Evolutionary conservation across 1,140 invertebrate species (phyloP), one percentile per base, ranked within the genome.

Genomic region (Drosophila murphyi): DNA sequence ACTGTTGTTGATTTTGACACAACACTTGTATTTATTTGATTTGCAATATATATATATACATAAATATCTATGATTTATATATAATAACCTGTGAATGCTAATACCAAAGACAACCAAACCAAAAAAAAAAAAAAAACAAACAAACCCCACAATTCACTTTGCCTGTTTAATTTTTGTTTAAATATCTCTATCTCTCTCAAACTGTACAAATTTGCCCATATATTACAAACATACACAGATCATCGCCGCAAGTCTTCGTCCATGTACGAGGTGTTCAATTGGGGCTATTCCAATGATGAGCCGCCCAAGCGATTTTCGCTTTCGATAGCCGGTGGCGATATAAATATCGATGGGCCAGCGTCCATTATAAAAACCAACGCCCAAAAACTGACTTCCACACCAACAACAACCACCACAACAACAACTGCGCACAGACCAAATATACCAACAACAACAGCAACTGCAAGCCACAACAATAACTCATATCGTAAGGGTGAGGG

Each of bases 261-360:
- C 91, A 96, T 96, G 95, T 95, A 96, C 93, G 95, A 96, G 93
- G 95, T 96, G 80, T 95, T 96, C 93, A 95, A 95, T 94, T 96
- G 95, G 95, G 94, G 91, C 62, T 93, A 94, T 92, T 93, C 93
- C 86, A 94, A 94, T 93, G 92, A 93, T 92, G 87, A 92, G 74
- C 87, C 90, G 55, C 92, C 92, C 37, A 92, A 92, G 82, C 80
- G 91, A 62, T 92, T 88, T 57, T 92, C 92, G 54, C 76, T 92
- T 34, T 92, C 91, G 28, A 88, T 92, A 71, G 91, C 83, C 59
- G 82, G 87, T 59, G 82, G 76, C 71, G 92, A 92, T 74, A 92
- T 92, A 50, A 92, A 92, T 83, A 92, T 92, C 76, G 92, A 92
- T 88, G 92, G 87, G 71, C 92, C 87, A 62, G 50, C 61, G 54